Evolutionary conservation across 2,113 vertebrate species (phyloP).

Genomic region (Hyperopisus bebe): DNA sequence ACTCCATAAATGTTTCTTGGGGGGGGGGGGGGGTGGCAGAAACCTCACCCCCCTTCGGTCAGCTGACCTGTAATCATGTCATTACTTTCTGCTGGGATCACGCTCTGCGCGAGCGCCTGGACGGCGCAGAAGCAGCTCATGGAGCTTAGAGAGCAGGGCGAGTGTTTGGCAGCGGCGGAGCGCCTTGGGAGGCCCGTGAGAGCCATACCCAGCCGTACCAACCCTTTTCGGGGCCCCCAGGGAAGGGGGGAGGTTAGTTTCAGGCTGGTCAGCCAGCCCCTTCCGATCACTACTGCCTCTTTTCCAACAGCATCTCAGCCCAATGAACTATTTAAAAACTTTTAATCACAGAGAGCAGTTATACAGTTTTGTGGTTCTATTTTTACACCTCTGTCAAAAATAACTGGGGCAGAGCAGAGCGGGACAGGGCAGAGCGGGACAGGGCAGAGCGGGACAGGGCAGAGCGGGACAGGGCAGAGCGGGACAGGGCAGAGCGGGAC

Average conservation of each 20-base stretch:
- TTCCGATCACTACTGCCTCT: background rate
- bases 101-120: background rate
- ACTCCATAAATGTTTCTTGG: background rate
- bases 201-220: background rate
- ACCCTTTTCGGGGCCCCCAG: background rate
- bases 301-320: background rate
- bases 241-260: background rate
- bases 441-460: no score
- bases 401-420: background rate
- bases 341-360: background rate
- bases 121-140: background rate
- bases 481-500: no score
- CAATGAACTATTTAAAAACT: background rate
- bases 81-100: background rate
- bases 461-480: no score
- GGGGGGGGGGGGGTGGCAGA: background rate
- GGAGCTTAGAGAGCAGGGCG: background rate
- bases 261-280: background rate
- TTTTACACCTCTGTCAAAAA: background rate
- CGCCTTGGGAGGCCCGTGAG: background rate
- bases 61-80: background rate
- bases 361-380: background rate
- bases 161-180: background rate
- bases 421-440: fast-evolving
- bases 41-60: background rate